These are phyloP conservation scores for Chaitophorus viminalis DNA, from an alignment of 2,888 invertebrate genomes.

Conservation along the genomic window DNA sequence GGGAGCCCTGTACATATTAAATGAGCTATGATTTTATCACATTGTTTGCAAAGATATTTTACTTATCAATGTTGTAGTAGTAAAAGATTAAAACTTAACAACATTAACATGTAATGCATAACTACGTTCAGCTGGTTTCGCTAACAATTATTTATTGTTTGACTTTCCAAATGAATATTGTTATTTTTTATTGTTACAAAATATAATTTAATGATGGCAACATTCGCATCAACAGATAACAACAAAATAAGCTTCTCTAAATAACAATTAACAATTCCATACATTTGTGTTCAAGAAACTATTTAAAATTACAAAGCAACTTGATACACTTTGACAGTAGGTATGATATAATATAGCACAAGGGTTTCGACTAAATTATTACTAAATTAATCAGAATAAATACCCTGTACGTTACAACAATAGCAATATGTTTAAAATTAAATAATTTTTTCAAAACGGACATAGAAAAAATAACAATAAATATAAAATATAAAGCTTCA, in stretches of 20 bases:
- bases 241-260: slow-evolving; percentile 15
- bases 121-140: neutral
- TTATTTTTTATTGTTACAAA: slow-evolving; percentile 21
- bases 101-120: neutral
- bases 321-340: neutral
- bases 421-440: slow-evolving; percentile 24
- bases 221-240: slow-evolving; percentile 19
- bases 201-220: neutral
- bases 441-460: neutral
- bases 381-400: slow-evolving; percentile 36
- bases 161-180: neutral
- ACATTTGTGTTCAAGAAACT: slow-evolving; percentile 5
- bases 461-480: slow-evolving; percentile 24
- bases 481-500: slow-evolving; percentile 5
- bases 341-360: neutral
- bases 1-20: neutral
- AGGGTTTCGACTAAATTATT: slow-evolving; percentile 26
- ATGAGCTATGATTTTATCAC: neutral
- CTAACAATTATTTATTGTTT: neutral
- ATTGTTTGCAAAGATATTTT: neutral
- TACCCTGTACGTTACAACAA: slow-evolving; percentile 49
- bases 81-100: neutral
- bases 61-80: neutral
- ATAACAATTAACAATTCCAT: slow-evolving; percentile 40
- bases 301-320: slow-evolving; percentile 4